These are phyloP conservation scores for Augiades crinisus DNA, from an alignment of 2,888 invertebrate species.

Conservation along the genomic window DNA sequence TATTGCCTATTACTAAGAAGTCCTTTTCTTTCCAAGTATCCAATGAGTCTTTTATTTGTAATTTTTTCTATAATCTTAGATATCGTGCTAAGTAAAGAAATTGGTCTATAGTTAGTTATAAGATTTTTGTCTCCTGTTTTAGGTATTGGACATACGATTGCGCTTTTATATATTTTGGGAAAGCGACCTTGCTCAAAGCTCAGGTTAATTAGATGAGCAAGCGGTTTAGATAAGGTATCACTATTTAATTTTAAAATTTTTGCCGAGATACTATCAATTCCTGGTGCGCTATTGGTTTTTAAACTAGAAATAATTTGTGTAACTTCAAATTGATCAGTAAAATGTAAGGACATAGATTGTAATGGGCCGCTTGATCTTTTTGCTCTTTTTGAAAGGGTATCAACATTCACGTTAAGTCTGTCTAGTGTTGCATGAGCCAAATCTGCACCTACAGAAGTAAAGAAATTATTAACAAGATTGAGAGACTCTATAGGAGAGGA, in stretches of 20 bases:
- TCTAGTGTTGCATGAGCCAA: background rate
- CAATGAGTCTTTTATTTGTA: constrained; percentile 10
- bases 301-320: background rate
- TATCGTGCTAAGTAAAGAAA: constrained; percentile 7
- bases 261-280: background rate
- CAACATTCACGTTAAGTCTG: background rate
- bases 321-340: background rate
- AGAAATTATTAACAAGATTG: background rate
- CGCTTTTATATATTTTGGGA: background rate
- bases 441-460: background rate
- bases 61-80: constrained; percentile 22
- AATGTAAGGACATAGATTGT: background rate
- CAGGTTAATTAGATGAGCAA: background rate
- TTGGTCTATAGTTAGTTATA: constrained; percentile 19
- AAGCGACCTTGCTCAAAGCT: background rate
- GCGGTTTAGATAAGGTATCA: background rate
- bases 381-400: background rate
- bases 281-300: constrained; percentile 1
- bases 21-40: background rate
- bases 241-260: background rate
- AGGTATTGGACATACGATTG: background rate
- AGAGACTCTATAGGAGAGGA: background rate
- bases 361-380: background rate
- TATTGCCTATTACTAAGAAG: background rate
- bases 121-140: constrained; percentile 3